Percentiles rank a stretch among this genome's conserved stretches.
These are phyloP conservation scores for Drosophila nr. perissopoda DNA, from an alignment of 2,888 invertebrate genomes.

Conservation along the genomic window DNA sequence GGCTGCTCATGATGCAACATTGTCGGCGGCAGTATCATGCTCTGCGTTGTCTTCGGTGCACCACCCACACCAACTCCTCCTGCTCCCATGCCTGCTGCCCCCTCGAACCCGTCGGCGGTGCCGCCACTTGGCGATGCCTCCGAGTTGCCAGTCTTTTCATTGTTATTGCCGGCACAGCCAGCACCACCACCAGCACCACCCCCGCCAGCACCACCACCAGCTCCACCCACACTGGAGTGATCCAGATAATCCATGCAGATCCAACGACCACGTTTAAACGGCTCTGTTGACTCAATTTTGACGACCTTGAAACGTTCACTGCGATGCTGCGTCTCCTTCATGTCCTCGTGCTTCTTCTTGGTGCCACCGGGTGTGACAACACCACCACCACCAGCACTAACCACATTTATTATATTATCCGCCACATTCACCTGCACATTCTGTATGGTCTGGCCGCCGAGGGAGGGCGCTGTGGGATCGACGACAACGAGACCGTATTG, in stretches of 20 bases:
- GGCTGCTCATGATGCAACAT: slow-evolving; percentile 77
- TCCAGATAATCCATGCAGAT: slow-evolving; percentile 97
- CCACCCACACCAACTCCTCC: slow-evolving; percentile 28
- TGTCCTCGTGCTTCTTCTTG: slow-evolving; percentile 84
- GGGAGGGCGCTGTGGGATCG: slow-evolving; percentile 86
- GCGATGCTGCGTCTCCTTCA: slow-evolving; percentile 90
- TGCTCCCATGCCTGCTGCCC: slow-evolving; percentile 3
- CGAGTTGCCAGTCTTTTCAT: slow-evolving; percentile 81
- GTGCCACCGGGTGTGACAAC: slow-evolving; percentile 85
- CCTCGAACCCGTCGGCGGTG: neutral
- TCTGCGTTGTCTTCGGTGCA: slow-evolving; percentile 81
- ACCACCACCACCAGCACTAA: slow-evolving; percentile 85
- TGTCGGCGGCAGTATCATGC: slow-evolving; percentile 81
- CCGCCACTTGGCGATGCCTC: slow-evolving; percentile 34
- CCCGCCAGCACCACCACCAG: neutral
- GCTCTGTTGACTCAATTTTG: slow-evolving; percentile 97
- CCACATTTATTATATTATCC: slow-evolving; percentile 87
- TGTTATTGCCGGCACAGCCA: slow-evolving; percentile 68
- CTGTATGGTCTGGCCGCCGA: slow-evolving; percentile 83
- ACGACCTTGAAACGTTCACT: slow-evolving; percentile 96
- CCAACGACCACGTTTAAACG: slow-evolving; percentile 96
- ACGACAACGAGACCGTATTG: slow-evolving; percentile 93
- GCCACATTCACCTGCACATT: slow-evolving; percentile 88
- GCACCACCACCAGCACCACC: neutral
- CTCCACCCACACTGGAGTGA: slow-evolving; percentile 87